Evolutionary conservation across 2,797 vertebrate species (phyloP).

Genomic region (Dipus sagitta): DNA sequence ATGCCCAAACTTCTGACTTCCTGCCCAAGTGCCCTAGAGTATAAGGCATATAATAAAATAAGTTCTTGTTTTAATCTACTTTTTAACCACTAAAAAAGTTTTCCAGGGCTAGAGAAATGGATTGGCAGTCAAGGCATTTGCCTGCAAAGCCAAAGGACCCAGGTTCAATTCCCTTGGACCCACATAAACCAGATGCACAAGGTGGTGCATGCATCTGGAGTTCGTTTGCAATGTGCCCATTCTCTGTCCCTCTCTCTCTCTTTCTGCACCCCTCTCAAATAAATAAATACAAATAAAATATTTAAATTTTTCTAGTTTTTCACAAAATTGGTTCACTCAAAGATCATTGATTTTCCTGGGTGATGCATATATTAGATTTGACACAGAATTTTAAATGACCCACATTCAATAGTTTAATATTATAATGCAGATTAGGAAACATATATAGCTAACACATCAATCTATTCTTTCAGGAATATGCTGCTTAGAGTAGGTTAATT

Average conservation of each 20-base stretch:
- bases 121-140: too few species aligned
- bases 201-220: too few species aligned
- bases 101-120: too few species aligned
- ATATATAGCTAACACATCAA: not conserved
- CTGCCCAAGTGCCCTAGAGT: not conserved
- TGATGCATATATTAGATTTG: not conserved
- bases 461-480: conserved; percentile 21
- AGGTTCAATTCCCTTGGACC: too few species aligned
- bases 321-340: not conserved
- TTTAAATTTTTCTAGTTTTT: not conserved
- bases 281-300: too few species aligned
- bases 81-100: too few species aligned
- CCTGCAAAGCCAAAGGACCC: too few species aligned
- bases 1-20: not conserved
- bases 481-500: not conserved
- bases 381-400: not conserved
- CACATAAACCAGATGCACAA: too few species aligned
- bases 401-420: not conserved
- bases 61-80: not conserved
- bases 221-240: too few species aligned
- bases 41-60: not conserved
- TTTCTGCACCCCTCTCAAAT: too few species aligned
- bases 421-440: not conserved
- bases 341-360: conserved; percentile 1
- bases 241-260: too few species aligned